A percentile compares a stretch with the other conserved stretches of the same genome.
Evolutionary conservation across 2,888 invertebrate genomes (phyloP).

Genomic region (Argynnis bischoffii): DNA sequence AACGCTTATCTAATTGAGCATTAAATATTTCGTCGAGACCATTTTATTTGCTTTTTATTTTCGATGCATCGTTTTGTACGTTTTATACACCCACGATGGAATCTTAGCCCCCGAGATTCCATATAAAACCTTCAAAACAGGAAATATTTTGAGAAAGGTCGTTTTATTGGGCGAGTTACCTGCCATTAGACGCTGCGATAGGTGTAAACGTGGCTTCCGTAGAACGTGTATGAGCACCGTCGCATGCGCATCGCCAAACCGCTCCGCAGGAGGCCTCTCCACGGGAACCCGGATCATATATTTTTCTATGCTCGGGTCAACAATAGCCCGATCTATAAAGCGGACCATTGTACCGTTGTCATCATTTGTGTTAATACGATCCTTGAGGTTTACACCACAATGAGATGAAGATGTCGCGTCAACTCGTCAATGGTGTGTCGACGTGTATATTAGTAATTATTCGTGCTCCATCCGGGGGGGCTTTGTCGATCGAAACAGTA

Average conservation of each 20-base stretch:
- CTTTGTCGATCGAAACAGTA: constrained; percentile 64
- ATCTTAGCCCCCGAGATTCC: constrained; percentile 61
- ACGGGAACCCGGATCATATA: constrained; percentile 72
- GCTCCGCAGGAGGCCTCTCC: constrained; percentile 68
- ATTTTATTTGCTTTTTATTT: constrained; percentile 80
- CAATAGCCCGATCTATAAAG: constrained; percentile 72
- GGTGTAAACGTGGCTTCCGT: constrained; percentile 80
- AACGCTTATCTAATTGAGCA: constrained; percentile 82
- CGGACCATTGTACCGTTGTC: constrained; percentile 73
- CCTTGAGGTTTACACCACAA: constrained; percentile 81
- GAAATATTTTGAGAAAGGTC: constrained; percentile 78
- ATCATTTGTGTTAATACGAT: constrained; percentile 81
- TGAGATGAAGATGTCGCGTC: constrained; percentile 73
- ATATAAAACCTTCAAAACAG: constrained; percentile 75
- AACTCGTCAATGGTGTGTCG: constrained; percentile 75
- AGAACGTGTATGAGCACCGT: constrained; percentile 53
- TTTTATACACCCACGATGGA: constrained; percentile 79
- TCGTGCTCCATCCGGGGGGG: constrained; percentile 69
- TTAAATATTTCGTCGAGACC: constrained; percentile 80
- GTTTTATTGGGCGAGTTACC: constrained; percentile 79
- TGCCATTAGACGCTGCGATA: constrained; percentile 78
- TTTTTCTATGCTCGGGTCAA: constrained; percentile 74
- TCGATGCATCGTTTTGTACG: constrained; percentile 73
- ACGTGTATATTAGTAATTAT: constrained; percentile 80
- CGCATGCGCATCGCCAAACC: constrained; percentile 61